A percentile compares a stretch with the other conserved stretches of the same genome.
Evolutionary conservation across 2,113 vertebrate genomes (phyloP).

Genomic region (Struthio camelus): DNA sequence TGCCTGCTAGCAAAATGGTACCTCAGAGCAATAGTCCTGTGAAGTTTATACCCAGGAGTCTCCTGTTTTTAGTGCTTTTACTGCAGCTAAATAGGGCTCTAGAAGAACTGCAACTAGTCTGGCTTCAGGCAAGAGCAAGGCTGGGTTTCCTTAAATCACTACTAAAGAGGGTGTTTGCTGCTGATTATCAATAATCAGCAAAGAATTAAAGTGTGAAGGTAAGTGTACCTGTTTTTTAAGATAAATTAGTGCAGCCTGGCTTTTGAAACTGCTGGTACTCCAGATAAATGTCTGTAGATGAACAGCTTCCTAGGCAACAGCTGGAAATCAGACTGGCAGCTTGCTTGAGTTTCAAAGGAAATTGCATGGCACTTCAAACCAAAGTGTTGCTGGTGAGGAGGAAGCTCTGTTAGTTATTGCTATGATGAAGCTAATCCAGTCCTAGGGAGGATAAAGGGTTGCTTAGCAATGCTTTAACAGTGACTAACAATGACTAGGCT

Average conservation of each 20-base stretch:
- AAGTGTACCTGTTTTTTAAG: not conserved
- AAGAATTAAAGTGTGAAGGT: not conserved
- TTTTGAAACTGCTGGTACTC: not conserved
- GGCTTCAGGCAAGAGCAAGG: not conserved
- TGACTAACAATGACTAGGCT: slow-evolving; percentile 57
- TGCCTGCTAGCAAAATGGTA: not conserved
- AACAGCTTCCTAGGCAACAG: not conserved
- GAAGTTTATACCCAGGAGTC: not conserved
- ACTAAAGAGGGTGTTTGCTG: not conserved
- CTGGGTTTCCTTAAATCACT: not conserved
- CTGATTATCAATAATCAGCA: not conserved
- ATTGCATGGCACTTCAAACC: not conserved
- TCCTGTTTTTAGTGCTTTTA: not conserved
- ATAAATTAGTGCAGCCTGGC: not conserved
- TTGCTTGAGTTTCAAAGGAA: slow-evolving; percentile 19
- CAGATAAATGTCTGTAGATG: not conserved
- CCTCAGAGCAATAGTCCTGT: not conserved
- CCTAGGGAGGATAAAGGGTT: slow-evolving; percentile 56
- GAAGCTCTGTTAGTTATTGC: not conserved
- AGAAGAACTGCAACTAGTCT: not conserved
- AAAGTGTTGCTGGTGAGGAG: not conserved
- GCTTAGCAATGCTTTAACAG: slow-evolving; percentile 58
- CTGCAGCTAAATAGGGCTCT: not conserved
- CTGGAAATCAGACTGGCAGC: not conserved
- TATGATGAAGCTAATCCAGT: slow-evolving; percentile 24